phyloP scores from a whole-genome alignment of 2,888 invertebrate species.

The Nomada fucata region DNA sequence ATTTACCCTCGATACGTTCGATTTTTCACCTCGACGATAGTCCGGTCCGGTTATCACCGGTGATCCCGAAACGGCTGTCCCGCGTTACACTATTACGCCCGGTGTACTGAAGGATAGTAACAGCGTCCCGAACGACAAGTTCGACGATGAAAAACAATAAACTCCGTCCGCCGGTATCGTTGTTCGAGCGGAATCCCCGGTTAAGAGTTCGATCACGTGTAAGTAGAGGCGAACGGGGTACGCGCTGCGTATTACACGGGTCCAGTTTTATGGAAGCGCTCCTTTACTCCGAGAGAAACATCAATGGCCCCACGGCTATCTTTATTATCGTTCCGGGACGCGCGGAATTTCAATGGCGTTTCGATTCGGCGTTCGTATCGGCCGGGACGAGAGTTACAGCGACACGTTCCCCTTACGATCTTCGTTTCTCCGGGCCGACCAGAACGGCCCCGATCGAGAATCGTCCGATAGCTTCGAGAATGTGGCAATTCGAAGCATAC shows the following conservation, averaged over 20 bases:
- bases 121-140: neutral
- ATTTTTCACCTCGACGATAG: no score
- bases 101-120: neutral
- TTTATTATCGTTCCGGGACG: slow-evolving; percentile 27
- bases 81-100: neutral
- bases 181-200: neutral
- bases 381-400: neutral
- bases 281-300: slow-evolving; percentile 5
- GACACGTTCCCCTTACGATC: neutral
- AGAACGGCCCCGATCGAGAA: no score
- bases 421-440: neutral
- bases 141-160: slow-evolving; percentile 3
- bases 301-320: slow-evolving; percentile 7
- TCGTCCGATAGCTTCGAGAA: neutral
- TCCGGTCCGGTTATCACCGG: no score
- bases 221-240: slow-evolving; percentile 8
- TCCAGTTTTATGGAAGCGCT: slow-evolving; percentile 27
- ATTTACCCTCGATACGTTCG: no score
- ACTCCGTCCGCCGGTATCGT: neutral
- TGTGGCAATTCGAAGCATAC: neutral
- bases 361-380: slow-evolving; percentile 7
- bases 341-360: slow-evolving; percentile 6
- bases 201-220: slow-evolving; percentile 42
- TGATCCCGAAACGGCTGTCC: neutral
- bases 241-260: slow-evolving; percentile 15